A percentile compares a stretch with the other conserved stretches of the same genome.
phyloP scores from a whole-genome alignment of 2,888 invertebrate species.

The Leptarthrus brevirostris region DNA sequence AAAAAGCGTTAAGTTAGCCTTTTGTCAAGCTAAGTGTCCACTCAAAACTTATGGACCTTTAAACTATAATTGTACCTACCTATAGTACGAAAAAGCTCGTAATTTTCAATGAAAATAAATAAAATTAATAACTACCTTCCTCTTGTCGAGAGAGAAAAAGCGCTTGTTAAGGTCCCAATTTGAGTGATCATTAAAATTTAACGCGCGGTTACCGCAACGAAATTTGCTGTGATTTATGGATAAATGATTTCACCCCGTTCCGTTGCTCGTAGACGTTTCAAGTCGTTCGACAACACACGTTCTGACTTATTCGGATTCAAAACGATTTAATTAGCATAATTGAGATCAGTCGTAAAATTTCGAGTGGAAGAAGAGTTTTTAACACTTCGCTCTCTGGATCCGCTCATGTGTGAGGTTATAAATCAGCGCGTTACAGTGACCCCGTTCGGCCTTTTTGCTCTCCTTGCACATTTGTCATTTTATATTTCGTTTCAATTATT shows the following conservation, averaged over 20 bases:
- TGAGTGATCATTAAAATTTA: slow-evolving; percentile 41
- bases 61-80: too few species aligned
- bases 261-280: background rate
- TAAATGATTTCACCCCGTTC: slow-evolving; percentile 16
- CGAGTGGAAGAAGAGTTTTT: slow-evolving; percentile 28
- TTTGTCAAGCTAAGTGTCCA: too few species aligned
- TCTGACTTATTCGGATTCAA: background rate
- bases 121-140: too few species aligned
- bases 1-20: too few species aligned
- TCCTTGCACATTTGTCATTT: slow-evolving; percentile 38
- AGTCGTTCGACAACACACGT: background rate
- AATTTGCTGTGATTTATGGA: slow-evolving; percentile 35
- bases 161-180: background rate
- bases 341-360: slow-evolving; percentile 24
- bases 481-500: slow-evolving; percentile 33
- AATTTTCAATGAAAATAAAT: too few species aligned
- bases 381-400: slow-evolving; percentile 1
- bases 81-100: too few species aligned
- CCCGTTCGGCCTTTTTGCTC: slow-evolving; percentile 3
- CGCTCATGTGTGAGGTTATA: slow-evolving; percentile 39
- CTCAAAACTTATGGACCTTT: too few species aligned
- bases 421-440: slow-evolving; percentile 42
- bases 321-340: slow-evolving; percentile 47
- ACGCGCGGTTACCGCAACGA: slow-evolving; percentile 24
- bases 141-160: background rate